Conservation (phyloP, 2,888 invertebrate genomes). For the Ophioninae sp. region DNA sequence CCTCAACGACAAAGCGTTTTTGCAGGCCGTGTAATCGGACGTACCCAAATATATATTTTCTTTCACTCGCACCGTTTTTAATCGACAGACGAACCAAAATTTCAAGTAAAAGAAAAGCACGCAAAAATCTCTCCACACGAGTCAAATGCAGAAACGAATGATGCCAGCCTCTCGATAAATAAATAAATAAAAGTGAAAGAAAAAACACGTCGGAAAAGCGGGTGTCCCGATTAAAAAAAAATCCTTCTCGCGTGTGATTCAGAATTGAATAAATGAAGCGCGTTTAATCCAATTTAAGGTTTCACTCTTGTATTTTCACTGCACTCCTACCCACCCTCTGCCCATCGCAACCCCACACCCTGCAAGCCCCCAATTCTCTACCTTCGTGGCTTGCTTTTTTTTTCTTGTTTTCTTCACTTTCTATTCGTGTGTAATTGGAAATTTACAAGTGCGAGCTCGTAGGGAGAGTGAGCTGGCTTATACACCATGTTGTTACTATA, state of each 20-base stretch:
- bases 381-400: slow-evolving; percentile 23
- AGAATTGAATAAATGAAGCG: slow-evolving; percentile 60
- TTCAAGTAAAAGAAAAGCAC: background rate
- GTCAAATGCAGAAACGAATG: slow-evolving; percentile 19
- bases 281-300: slow-evolving; percentile 61
- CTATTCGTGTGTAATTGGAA: slow-evolving; percentile 60
- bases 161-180: slow-evolving; percentile 43
- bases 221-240: slow-evolving; percentile 24
- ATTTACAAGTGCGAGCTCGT: slow-evolving; percentile 54
- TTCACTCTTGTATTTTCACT: slow-evolving; percentile 25
- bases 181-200: slow-evolving; percentile 30
- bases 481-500: slow-evolving; percentile 54
- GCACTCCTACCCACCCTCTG: background rate
- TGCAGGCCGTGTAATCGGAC: background rate
- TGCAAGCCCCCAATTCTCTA: background rate
- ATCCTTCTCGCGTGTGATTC: slow-evolving; percentile 47
- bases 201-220: background rate
- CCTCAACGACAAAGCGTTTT: too few relatives aligned
- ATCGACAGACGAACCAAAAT: background rate
- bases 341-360: background rate
- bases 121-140: slow-evolving; percentile 2
- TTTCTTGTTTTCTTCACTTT: slow-evolving; percentile 43
- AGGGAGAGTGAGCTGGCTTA: slow-evolving; percentile 22
- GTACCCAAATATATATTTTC: background rate
- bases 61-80: background rate